Evolutionary conservation across 2,797 vertebrate species (phyloP), one percentile per base, ranked within the genome.

Genomic region (Danionella dracula): DNA sequence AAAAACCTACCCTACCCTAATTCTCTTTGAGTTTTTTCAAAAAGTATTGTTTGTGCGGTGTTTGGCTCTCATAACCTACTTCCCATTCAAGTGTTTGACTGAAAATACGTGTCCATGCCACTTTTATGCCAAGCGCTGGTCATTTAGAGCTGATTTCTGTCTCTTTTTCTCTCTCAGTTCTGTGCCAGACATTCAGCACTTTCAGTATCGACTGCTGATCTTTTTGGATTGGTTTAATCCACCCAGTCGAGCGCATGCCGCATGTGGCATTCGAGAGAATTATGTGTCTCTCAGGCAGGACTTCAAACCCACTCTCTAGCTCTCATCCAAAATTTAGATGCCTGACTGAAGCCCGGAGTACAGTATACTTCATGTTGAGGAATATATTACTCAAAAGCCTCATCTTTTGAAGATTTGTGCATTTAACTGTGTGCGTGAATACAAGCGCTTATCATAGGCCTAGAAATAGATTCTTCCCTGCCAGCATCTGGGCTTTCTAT

Each of bases 191-290:
- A 10, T 41, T 71, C 58, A 66, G 15, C 50, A 70, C 42, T 20
- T 49, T 13, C 16, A 17, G 7, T 57, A 70, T 62, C 15, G 50
- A 61, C 50, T 66, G 70, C 34, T 62, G 67, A 70, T 72, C 67
- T 70, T 58, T 58, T 66, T 40, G 62, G 45, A 69, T 70, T 53
- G 12, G 46, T 63, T 70, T 64, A 68, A 68, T 70, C 63, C 53
- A 67, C 57, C 7, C n/a, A 41, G 61, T 40, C 19, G 20, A 32
- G 60, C 34, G 34, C 2, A 7, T 53, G 9, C 40, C 4, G 9
- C 29, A 4, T 45, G 29, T 35, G 45, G 19, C 37, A 51, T 27
- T 23, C 38, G 53, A 20, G 40, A 20, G n/a, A 46, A 40, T 65
- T 38, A 8, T 21, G 29, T 42, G 29, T 41, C 4, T 44, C 32